phyloP scores from a whole-genome alignment of 1,140 invertebrate genomes.

The Lethocerus indicus region DNA sequence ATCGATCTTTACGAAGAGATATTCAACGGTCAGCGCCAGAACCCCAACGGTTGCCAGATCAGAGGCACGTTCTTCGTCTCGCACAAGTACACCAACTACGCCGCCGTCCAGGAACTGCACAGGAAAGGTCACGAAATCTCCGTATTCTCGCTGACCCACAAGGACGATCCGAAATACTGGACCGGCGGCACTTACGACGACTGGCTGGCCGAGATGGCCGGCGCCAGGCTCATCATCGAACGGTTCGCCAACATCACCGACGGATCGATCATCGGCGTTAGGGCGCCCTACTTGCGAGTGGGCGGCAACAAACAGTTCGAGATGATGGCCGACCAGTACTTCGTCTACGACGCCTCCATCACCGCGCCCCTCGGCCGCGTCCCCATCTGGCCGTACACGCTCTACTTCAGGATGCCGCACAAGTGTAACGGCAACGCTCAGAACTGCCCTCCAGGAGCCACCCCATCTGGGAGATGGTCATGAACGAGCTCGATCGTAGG shows the following conservation, averaged over 20 bases:
- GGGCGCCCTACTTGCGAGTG: constrained; percentile 77
- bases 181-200: constrained; percentile 71
- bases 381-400: constrained; percentile 89
- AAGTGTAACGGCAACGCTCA: constrained; percentile 86
- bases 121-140: constrained; percentile 84
- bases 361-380: constrained; percentile 74
- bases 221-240: constrained; percentile 71
- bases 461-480: constrained; percentile 90
- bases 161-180: constrained; percentile 82
- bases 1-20: constrained; percentile 81
- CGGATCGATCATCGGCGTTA: constrained; percentile 70
- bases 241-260: constrained; percentile 83
- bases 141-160: constrained; percentile 85
- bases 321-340: constrained; percentile 91
- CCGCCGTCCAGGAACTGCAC: constrained; percentile 77
- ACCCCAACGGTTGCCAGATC: constrained; percentile 88
- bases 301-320: constrained; percentile 91
- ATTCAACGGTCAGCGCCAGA: constrained; percentile 68
- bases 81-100: constrained; percentile 93
- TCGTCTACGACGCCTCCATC: constrained; percentile 87
- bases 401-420: constrained; percentile 89
- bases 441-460: constrained; percentile 76
- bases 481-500: constrained; percentile 83
- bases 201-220: constrained; percentile 91
- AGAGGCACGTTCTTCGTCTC: constrained; percentile 89